Conservation (phyloP, 1,140 invertebrate genomes). For the Nebria ingens region DNA sequence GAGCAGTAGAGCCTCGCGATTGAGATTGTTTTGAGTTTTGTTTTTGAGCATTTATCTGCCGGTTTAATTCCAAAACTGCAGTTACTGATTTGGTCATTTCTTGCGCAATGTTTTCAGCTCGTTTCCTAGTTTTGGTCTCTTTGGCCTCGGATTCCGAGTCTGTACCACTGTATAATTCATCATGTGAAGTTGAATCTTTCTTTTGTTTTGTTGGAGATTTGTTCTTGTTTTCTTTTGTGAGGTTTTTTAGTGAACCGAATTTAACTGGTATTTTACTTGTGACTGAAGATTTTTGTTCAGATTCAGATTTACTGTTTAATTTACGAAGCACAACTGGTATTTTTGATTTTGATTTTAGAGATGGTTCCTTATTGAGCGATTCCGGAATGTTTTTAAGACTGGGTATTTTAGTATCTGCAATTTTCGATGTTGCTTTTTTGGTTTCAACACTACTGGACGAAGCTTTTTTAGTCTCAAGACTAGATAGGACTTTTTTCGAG, state of each 20-base stretch:
- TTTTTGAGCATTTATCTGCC: background rate
- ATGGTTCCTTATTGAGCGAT: too few species aligned
- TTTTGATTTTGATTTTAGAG: background rate
- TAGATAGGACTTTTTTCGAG: too few species aligned
- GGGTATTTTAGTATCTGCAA: background rate
- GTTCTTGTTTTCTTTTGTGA: background rate
- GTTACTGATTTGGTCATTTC: background rate
- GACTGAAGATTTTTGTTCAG: background rate
- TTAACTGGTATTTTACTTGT: background rate
- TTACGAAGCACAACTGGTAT: background rate
- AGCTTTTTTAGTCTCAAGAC: too few species aligned
- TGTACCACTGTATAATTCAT: background rate
- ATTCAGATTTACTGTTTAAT: background rate
- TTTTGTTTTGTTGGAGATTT: background rate
- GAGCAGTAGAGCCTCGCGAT: too few species aligned
- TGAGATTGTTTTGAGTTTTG: too few species aligned
- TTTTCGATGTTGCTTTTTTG: background rate
- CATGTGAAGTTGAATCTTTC: background rate
- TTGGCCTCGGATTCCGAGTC: background rate
- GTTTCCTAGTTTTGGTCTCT: background rate
- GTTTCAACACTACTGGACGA: too few species aligned
- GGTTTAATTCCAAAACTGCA: background rate
- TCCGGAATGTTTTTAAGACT: too few species aligned
- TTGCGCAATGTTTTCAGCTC: background rate
- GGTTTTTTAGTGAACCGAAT: background rate